A percentile compares a stretch with the other conserved stretches of the same genome.
Conservation (phyloP, 2,888 invertebrate genomes). For the Sialis fuliginosa region DNA sequence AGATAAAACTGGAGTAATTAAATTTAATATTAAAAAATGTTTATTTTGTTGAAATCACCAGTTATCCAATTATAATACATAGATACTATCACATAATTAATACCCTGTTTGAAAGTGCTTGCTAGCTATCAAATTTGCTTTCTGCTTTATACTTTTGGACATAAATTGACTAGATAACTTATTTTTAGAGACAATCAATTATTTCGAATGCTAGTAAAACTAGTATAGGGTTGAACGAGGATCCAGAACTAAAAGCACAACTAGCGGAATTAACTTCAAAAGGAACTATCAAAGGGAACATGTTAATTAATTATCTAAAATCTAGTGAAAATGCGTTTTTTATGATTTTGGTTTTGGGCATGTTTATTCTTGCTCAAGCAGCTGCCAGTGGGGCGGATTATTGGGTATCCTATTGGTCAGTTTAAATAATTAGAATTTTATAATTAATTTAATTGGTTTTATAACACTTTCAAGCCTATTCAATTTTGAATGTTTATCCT, state of each 20-base stretch:
- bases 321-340: conserved; percentile 43
- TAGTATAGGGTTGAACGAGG: not conserved
- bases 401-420: conserved; percentile 62
- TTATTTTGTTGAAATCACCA: too few relatives aligned
- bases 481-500: too few relatives aligned
- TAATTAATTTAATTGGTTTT: not conserved
- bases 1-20: not conserved
- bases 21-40: too few relatives aligned
- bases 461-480: not conserved
- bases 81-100: too few relatives aligned
- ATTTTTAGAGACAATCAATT: not conserved
- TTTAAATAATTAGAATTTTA: conserved; percentile 4
- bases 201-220: not conserved
- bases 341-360: conserved; percentile 32
- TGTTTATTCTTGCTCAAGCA: conserved; percentile 46
- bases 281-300: conserved; percentile 41
- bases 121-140: too few relatives aligned
- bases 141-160: too few relatives aligned
- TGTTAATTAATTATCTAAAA: conserved; percentile 50
- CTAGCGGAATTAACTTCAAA: conserved; percentile 26
- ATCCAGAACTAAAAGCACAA: conserved; percentile 1
- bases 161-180: not conserved
- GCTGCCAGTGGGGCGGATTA: conserved; percentile 55
- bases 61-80: not conserved
- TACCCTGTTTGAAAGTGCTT: too few relatives aligned